These are phyloP conservation scores for Hesperophylax magnus DNA, from an alignment of 1,140 invertebrate species.

Conservation along the genomic window DNA sequence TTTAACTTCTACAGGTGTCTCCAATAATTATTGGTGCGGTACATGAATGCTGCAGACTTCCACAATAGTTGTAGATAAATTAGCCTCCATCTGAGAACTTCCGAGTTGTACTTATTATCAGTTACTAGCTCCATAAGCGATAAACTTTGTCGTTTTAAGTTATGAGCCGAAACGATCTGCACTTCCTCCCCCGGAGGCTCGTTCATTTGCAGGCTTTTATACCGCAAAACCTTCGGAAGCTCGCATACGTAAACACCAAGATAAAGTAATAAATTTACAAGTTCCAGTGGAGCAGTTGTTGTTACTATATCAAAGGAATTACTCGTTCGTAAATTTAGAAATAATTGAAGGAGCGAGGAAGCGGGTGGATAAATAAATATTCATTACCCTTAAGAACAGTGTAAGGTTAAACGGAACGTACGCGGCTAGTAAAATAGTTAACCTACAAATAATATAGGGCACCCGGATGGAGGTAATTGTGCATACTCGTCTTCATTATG, in stretches of 20 bases:
- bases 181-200: neutral
- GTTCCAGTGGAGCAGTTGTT: too few species aligned
- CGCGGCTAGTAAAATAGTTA: neutral
- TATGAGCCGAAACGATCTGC: neutral
- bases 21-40: conserved; percentile 22
- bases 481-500: conserved; percentile 17
- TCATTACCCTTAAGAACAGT: neutral
- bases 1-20: too few species aligned
- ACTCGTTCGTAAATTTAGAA: neutral
- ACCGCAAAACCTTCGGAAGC: neutral
- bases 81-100: conserved; percentile 27
- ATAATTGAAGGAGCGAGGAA: neutral
- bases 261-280: neutral
- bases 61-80: conserved; percentile 25
- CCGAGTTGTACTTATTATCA: conserved; percentile 19
- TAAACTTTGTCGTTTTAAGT: conserved; percentile 15
- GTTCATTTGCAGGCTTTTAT: conserved; percentile 12
- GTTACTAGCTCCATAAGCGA: conserved; percentile 29
- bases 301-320: neutral
- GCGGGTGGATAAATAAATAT: neutral
- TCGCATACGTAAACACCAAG: too few species aligned
- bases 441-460: neutral
- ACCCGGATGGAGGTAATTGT: neutral
- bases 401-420: neutral
- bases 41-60: conserved; percentile 12